These are phyloP conservation scores for Globicephala melas DNA, from an alignment of 2,113 vertebrate species.

Conservation along the genomic window DNA sequence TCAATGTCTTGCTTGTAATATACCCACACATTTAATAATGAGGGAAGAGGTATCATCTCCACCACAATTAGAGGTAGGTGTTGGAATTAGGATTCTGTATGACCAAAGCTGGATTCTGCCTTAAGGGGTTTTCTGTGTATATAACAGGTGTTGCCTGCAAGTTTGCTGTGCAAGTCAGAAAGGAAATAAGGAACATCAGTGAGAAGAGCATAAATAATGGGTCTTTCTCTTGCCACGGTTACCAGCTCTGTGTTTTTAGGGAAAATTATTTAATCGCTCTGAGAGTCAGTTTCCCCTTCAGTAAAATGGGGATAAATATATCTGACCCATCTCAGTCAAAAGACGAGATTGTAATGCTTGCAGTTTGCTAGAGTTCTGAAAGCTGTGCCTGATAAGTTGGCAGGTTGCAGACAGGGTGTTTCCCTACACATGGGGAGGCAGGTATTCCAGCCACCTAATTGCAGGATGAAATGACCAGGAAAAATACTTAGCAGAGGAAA, in stretches of 20 bases:
- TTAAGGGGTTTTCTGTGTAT: not conserved
- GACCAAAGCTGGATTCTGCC: not conserved
- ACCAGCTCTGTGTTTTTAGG: not conserved
- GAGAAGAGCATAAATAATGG: not conserved
- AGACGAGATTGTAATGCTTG: not conserved
- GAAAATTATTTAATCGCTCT: not conserved
- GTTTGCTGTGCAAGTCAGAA: not conserved
- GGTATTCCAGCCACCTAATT: not conserved
- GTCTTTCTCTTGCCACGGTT: not conserved
- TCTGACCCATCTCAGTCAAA: not conserved
- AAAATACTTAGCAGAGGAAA: not conserved
- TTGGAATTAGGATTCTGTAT: not conserved
- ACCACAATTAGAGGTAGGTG: not conserved
- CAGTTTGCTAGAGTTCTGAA: not conserved
- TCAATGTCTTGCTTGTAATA: slow-evolving; percentile 46
- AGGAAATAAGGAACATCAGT: not conserved
- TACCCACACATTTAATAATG: slow-evolving; percentile 12
- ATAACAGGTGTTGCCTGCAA: not conserved
- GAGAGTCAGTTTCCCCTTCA: not conserved
- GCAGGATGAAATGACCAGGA: not conserved
- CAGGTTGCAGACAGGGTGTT: not conserved
- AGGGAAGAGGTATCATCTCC: not conserved
- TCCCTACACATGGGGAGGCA: not conserved
- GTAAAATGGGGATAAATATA: not conserved
- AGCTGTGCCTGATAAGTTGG: not conserved